Percentiles rank a stretch among this genome's conserved stretches.
Evolutionary conservation across 2,113 vertebrate genomes (phyloP).

Genomic region (Channa argus): DNA sequence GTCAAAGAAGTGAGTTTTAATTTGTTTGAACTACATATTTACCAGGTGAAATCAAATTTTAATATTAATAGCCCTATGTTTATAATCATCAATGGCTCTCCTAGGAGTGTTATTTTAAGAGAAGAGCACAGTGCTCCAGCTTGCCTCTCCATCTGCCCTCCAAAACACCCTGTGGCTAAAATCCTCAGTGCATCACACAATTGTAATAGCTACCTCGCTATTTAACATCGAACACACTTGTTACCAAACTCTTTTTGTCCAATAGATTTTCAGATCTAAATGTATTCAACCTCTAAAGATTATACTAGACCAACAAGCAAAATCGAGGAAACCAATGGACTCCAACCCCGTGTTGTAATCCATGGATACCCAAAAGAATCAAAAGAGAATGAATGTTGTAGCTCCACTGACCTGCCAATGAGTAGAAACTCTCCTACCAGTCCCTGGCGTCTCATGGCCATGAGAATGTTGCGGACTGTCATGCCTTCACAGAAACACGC

Average conservation of each 20-base stretch:
- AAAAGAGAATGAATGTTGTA: not conserved
- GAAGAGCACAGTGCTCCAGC: not conserved
- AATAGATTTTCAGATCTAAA: not conserved
- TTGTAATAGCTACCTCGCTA: not conserved
- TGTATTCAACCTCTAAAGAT: not conserved
- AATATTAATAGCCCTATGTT: constrained; percentile 1
- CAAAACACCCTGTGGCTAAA: constrained; percentile 19
- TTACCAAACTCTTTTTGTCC: too few species aligned
- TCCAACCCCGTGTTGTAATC: too few species aligned
- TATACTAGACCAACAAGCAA: not conserved
- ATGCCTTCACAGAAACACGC: constrained; percentile 99
- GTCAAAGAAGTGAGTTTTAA: not conserved
- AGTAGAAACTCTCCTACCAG: constrained; percentile 94
- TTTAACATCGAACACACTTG: not conserved
- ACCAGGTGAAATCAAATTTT: not conserved
- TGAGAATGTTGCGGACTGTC: constrained; percentile 96
- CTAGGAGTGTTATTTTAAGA: constrained; percentile 14
- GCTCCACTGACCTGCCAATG: constrained; percentile 92
- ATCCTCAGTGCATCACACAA: constrained; percentile 7
- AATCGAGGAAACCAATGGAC: not conserved
- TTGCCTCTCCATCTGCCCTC: constrained; percentile 31
- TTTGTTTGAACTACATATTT: constrained; percentile 9
- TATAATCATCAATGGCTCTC: constrained; percentile 1
- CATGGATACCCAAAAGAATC: not conserved
- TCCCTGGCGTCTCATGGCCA: constrained; percentile 95